Evolutionary conservation across 2,888 invertebrate genomes (phyloP), one percentile per base, ranked within the genome.

Genomic region (Drosophila parthenogenetica): DNA sequence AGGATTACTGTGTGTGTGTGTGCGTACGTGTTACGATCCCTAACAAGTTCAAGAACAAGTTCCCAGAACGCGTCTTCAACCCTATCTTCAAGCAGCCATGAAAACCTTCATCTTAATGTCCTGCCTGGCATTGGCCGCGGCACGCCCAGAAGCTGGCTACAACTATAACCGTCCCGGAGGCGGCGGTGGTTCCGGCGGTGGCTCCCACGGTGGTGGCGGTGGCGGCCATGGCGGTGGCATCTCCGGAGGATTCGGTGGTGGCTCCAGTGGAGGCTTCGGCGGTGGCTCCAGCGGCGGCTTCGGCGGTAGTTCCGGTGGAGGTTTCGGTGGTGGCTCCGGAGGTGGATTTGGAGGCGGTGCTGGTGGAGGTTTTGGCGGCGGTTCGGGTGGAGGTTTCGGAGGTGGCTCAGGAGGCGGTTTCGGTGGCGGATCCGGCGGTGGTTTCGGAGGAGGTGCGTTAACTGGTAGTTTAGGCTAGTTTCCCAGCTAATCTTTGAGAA

Each of bases 101-200:
- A 91, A 90, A 91, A 91, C 90, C 67, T 92, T 92, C 79, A 91
- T 92, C 80, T 87, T 92, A 78, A 89, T 92, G 86, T 92, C 92
- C 83, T 92, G 92, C 74, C 89, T 92, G 91, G 92, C 92, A 46
- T 70, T 92, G 77, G 91, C 90, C 70, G 90, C 92, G 51, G 92
- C 92, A 70, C 91, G 91, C 74, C 92, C 92, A 39, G 92, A 92
- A 82, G 92, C 92, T 66, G 92, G 92, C 22, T 92, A 92, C 78
- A 90, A 91, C 65, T 92, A 92, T 61, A 94, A 94, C 14, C 91
- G 92, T 68, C 93, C 93, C 5, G 91, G 91, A 29, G 90, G 91
- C 63, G 88, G 91, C 59, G 93, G 92, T 16, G 90, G 90, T 13
- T 89, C 91, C 35, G 81, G 85, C 0, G 78, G 79, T 0, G 69